These are phyloP conservation scores for Zosterops lateralis DNA, from an alignment of 2,113 vertebrate genomes.

Conservation along the genomic window DNA sequence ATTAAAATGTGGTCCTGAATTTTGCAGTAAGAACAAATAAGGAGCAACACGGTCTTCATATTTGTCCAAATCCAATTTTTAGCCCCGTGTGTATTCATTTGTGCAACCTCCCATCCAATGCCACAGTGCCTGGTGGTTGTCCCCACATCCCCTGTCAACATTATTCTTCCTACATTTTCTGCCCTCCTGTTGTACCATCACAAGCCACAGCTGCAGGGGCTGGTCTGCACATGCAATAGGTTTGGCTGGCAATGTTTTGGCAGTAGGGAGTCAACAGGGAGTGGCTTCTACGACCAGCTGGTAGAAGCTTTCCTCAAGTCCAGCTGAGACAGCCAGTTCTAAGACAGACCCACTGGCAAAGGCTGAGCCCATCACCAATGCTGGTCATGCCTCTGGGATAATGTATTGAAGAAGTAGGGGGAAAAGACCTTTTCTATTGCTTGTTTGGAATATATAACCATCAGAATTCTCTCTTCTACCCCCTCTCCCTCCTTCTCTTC, in stretches of 20 bases:
- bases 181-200: not conserved
- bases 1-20: not conserved
- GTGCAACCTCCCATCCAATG: not conserved
- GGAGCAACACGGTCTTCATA: not conserved
- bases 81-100: not conserved
- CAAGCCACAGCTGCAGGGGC: not conserved
- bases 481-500: not conserved
- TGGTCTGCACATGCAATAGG: not conserved
- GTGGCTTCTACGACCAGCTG: not conserved
- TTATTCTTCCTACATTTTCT: not conserved
- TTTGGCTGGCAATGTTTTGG: not conserved
- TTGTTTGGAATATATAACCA: not conserved
- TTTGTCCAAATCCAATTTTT: not conserved
- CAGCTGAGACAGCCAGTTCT: not conserved
- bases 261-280: fast-evolving
- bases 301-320: not conserved
- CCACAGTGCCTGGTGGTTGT: not conserved
- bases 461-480: not conserved
- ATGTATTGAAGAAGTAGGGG: not conserved
- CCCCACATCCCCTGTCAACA: fast-evolving
- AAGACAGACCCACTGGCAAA: not conserved
- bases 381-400: not conserved
- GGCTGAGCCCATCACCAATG: not conserved
- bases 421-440: not conserved
- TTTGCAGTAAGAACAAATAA: not conserved